Evolutionary conservation across 1,140 invertebrate genomes (phyloP).

Genomic region (Apocrypta bakeri): DNA sequence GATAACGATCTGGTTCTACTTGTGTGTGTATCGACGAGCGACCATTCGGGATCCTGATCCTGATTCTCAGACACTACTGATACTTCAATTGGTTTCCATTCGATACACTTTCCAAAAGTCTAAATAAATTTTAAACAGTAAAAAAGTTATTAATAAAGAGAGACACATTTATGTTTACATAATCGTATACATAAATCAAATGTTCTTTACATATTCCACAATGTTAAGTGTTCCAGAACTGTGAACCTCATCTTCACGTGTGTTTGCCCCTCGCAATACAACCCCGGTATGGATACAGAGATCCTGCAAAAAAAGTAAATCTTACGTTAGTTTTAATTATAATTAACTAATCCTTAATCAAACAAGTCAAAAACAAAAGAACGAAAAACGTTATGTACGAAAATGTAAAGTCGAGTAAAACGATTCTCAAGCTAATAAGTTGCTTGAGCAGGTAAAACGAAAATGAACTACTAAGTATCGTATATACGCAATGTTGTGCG

Average conservation of each 20-base stretch:
- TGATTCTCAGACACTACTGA: conserved; percentile 83
- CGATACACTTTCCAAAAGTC: conserved; percentile 78
- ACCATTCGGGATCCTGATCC: conserved; percentile 87
- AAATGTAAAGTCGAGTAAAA: conserved; percentile 9
- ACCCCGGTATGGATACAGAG: conserved; percentile 72
- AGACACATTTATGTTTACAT: too few relatives aligned
- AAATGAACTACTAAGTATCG: background rate
- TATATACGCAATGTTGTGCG: background rate
- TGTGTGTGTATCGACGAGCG: conserved; percentile 83
- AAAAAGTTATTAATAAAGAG: too few relatives aligned
- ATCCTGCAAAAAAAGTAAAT: conserved; percentile 62
- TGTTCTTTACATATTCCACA: conserved; percentile 71
- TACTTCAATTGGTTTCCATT: conserved; percentile 86
- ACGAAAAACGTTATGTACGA: background rate
- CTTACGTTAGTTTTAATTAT: too few relatives aligned
- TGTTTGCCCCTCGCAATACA: conserved; percentile 66
- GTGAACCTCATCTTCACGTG: conserved; percentile 70
- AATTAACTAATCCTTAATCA: background rate
- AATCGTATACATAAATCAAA: background rate
- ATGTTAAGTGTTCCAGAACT: conserved; percentile 72
- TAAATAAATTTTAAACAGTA: conserved; percentile 54
- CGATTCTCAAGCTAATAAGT: conserved; percentile 27
- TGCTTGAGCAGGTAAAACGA: conserved; percentile 31
- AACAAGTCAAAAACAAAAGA: background rate
- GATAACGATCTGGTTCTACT: conserved; percentile 73